Percentiles rank a stretch among this genome's conserved stretches.
These are phyloP conservation scores for Nansenia antarctica DNA, from an alignment of 2,113 vertebrate genomes.

Conservation along the genomic window DNA sequence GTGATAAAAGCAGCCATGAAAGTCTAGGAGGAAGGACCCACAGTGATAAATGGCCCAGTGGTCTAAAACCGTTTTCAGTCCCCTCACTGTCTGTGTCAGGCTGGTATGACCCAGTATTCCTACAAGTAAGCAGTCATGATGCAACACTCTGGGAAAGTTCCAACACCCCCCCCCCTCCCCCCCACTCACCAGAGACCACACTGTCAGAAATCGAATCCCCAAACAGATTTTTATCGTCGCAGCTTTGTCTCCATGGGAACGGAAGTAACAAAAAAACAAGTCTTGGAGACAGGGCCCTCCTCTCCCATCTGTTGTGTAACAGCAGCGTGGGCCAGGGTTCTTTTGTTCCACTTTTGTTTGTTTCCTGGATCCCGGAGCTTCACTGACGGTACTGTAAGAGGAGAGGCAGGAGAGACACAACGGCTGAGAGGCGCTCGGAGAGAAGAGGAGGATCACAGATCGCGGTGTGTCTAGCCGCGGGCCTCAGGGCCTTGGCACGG, in stretches of 20 bases:
- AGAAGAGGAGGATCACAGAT: slow-evolving; percentile 26
- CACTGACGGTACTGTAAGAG: slow-evolving; percentile 30
- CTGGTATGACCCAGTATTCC: not conserved
- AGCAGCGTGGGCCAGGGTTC: slow-evolving; percentile 31
- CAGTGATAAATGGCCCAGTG: no score
- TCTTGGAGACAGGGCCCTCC: slow-evolving; percentile 10
- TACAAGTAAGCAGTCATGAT: not conserved
- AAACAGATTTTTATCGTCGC: slow-evolving; percentile 17
- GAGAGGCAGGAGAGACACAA: slow-evolving; percentile 38
- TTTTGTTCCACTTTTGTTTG: slow-evolving; percentile 31
- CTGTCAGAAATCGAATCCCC: slow-evolving; percentile 32
- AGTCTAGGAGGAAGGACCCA: no score
- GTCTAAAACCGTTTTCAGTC: not conserved
- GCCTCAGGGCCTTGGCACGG: not conserved
- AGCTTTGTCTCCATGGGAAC: slow-evolving; percentile 46
- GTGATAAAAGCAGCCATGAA: no score
- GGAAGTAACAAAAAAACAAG: slow-evolving; percentile 37
- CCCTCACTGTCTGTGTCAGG: not conserved
- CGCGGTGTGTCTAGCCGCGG: slow-evolving; percentile 8
- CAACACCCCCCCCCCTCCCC: not conserved
- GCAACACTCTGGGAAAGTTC: no score
- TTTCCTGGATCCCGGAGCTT: slow-evolving; percentile 37
- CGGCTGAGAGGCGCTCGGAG: slow-evolving; percentile 27
- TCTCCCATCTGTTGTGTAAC: slow-evolving; percentile 32
- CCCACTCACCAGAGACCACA: slow-evolving; percentile 10